Base-by-base conservation (phyloP, 1,140 invertebrate species). In the Micrasema longulum region DNA sequence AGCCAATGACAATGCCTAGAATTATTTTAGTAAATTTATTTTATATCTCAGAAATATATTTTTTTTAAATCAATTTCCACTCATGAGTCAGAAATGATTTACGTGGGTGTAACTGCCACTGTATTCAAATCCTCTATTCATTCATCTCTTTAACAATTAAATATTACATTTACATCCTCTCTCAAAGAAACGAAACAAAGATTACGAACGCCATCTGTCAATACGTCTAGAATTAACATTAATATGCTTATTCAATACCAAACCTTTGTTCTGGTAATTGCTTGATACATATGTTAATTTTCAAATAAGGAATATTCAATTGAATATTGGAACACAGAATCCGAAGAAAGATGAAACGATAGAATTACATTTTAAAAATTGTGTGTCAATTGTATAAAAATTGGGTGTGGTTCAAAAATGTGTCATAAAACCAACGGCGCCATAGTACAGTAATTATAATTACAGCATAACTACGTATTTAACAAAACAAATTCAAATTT, bases 201-300 rank as follows among this genome's bases (percentile, higher is more conserved):
- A 60, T 18, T 60, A 18, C 35, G 20, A 22, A 38, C 55, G 36
- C 55, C 55, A 60, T 60, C 55, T 60, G 55, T 60, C 55, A 41
- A 60, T 60, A 60, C 18, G 10, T 2, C 16, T 18, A 36, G 36
- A 53, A 38, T 52, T 47, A 52, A 45, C 11, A 52, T 38, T 26
- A 23, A 48, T 10, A 64, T 64, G 43, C 48, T 66, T 52, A 66
- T 50, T 50, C 14, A 36, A 22, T 53, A 2, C 52, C n/a, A 55
- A 55, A 23, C 52, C 52, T 55, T 55, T 55, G 52, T 55, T 31
- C 4, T 11, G 52, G 16, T 55, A 55, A 55, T 55, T 55, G 52
- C 52, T 31, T 14, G 26, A 55, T 35, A 48, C 20, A 20, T 20
- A 48, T 48, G 18, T 22, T 22, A 20, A 20, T 48, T 48, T 48